Base-by-base conservation (phyloP, 1,140 invertebrate species). In the Antheraea mylitta region DNA sequence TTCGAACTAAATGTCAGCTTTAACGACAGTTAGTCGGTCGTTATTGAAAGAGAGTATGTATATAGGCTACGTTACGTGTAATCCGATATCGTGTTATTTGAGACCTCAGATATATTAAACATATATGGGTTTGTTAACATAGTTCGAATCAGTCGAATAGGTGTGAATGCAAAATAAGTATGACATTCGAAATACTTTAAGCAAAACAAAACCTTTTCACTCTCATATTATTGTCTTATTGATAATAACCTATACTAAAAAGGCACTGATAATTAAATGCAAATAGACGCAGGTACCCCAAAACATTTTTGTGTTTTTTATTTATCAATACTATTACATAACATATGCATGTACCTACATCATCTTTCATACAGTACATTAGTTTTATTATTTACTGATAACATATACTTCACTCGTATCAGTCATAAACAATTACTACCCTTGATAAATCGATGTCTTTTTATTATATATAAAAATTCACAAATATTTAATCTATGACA, bases 191-290 rank as follows among this genome's bases (percentile, higher is more conserved):
- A 13, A 16, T 42, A 42, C 7, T 8, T 11, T 9, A 11, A 42
- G 38, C 38, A 53, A 53, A 53, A 53, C 7, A 53, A 42, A 53
- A 53, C 10, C 6, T 53, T 16, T 53, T n/a, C 5, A 16, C 45
- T 53, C 45, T 53, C 45, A 53, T 53, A 53, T 53, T 53, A 53
- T 53, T 53, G 45, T 53, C 45, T 53, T 53, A 53, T 53, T 53
- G 45, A 53, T 53, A 53, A 53, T 53, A 53, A 53, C 13, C 45
- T 53, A 53, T 13, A 53, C 45, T 53, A 53, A 53, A 53, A 53
- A 53, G 45, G 45, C 45, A 53, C 45, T 53, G 45, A 53, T 53
- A 53, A 53, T 53, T 53, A 53, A 53, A 53, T 53, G 45, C 45
- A 53, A 53, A 53, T 53, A 53, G 45, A 53, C 45, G 45, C 45